Evolutionary conservation across 2,113 vertebrate species (phyloP).

Genomic region (Ictalurus punctatus): DNA sequence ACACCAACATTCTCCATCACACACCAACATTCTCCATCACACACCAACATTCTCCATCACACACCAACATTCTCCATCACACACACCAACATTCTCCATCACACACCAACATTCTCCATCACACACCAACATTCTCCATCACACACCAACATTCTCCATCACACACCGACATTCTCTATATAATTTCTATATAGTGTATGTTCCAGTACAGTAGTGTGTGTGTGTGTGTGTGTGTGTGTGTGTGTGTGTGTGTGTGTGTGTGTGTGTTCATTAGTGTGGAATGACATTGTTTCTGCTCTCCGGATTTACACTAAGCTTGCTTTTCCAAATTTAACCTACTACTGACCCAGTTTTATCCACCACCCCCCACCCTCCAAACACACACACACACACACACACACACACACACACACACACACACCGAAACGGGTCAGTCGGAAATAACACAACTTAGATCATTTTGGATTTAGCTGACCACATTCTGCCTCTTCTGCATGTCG

Average conservation of each 20-base stretch:
- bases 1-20: too few species aligned
- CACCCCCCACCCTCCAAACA: not conserved
- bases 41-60: too few species aligned
- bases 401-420: slow-evolving; percentile 23
- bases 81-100: too few species aligned
- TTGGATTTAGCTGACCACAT: slow-evolving; percentile 46
- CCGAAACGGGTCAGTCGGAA: slow-evolving; percentile 46
- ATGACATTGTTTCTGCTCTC: slow-evolving; percentile 43
- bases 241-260: not conserved
- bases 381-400: slow-evolving; percentile 5
- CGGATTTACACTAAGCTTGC: not conserved
- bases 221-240: too few species aligned
- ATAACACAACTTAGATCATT: slow-evolving; percentile 54
- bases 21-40: too few species aligned
- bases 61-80: too few species aligned
- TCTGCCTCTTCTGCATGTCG: slow-evolving; percentile 24
- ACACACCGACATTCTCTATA: too few species aligned
- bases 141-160: too few species aligned
- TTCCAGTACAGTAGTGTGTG: not conserved
- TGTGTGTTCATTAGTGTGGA: slow-evolving; percentile 27
- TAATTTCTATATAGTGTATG: not conserved
- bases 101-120: too few species aligned
- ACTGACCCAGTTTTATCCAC: slow-evolving; percentile 48
- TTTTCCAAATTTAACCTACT: slow-evolving; percentile 41
- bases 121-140: too few species aligned